Percentiles rank a stretch among this genome's conserved stretches.
Evolutionary conservation across 2,888 invertebrate species (phyloP).

Genomic region (Agriopis marginaria): DNA sequence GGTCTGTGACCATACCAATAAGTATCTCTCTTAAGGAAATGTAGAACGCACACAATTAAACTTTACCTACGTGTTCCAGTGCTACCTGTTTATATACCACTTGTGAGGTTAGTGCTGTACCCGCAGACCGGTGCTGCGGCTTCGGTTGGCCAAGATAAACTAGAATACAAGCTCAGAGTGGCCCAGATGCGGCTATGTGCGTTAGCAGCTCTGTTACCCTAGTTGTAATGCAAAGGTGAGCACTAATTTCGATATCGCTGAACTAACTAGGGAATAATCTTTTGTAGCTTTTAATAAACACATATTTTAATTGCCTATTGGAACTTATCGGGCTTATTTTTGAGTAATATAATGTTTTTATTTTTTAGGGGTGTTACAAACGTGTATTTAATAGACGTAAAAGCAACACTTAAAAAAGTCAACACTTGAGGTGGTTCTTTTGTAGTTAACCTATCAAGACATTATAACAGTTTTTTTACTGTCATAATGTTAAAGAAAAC

Average conservation of each 20-base stretch:
- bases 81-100: not conserved
- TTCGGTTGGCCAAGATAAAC: not conserved
- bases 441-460: too few species aligned
- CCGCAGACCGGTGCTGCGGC: not conserved
- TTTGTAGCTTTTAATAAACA: not conserved
- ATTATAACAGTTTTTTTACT: too few species aligned
- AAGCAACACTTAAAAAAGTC: too few species aligned
- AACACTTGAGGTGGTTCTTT: too few species aligned
- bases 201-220: not conserved
- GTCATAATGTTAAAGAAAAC: too few species aligned
- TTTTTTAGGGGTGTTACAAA: too few species aligned
- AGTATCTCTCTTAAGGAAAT: slow-evolving; percentile 7
- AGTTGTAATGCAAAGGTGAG: not conserved
- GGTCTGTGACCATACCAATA: too few species aligned
- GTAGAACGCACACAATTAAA: slow-evolving; percentile 2
- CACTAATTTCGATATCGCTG: not conserved
- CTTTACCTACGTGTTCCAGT: not conserved
- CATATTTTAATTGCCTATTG: too few species aligned
- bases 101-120: slow-evolving; percentile 6
- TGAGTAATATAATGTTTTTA: too few species aligned
- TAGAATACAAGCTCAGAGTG: not conserved
- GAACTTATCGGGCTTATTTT: too few species aligned
- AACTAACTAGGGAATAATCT: not conserved
- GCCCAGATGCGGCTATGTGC: not conserved
- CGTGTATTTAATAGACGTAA: too few species aligned